Evolutionary conservation across 2,797 vertebrate genomes (phyloP).

Genomic region (Phylloscopus collybita): DNA sequence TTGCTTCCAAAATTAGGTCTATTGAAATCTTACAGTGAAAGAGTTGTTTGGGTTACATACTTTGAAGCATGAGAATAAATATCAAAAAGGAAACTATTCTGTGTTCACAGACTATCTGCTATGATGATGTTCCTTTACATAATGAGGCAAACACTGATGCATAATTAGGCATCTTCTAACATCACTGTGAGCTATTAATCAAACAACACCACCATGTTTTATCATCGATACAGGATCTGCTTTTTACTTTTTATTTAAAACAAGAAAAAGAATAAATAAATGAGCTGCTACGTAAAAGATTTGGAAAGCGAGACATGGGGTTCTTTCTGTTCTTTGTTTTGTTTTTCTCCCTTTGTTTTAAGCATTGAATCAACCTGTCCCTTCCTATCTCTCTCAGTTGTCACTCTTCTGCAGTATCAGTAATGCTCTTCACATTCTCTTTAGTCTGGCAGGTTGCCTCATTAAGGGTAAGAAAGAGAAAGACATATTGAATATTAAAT

Average conservation of each 20-base stretch:
- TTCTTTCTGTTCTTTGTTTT: constrained; percentile 12
- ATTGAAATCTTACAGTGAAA: background rate
- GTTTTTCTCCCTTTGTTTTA: constrained; percentile 48
- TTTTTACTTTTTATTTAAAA: constrained; percentile 44
- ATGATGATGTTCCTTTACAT: constrained; percentile 51
- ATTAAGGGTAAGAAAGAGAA: constrained; percentile 2
- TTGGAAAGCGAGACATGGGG: constrained; percentile 7
- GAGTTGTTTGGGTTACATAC: background rate
- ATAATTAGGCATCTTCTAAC: constrained; percentile 74
- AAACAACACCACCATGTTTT: constrained; percentile 55
- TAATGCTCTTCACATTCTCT: background rate
- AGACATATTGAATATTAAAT: background rate
- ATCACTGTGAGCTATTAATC: constrained; percentile 63
- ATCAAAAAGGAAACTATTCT: constrained; percentile 44
- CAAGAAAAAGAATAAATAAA: constrained; percentile 45
- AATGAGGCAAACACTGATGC: constrained; percentile 63
- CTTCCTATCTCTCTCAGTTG: background rate
- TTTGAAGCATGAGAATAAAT: constrained; percentile 43
- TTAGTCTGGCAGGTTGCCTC: constrained; percentile 10
- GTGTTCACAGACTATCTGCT: constrained; percentile 57
- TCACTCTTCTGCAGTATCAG: constrained; percentile 28
- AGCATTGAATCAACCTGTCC: constrained; percentile 23
- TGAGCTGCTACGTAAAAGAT: constrained; percentile 30
- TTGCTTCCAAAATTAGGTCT: background rate
- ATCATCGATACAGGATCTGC: constrained; percentile 24